Evolutionary conservation across 2,797 vertebrate species (phyloP).

Genomic region (Orestias chungarensis): DNA sequence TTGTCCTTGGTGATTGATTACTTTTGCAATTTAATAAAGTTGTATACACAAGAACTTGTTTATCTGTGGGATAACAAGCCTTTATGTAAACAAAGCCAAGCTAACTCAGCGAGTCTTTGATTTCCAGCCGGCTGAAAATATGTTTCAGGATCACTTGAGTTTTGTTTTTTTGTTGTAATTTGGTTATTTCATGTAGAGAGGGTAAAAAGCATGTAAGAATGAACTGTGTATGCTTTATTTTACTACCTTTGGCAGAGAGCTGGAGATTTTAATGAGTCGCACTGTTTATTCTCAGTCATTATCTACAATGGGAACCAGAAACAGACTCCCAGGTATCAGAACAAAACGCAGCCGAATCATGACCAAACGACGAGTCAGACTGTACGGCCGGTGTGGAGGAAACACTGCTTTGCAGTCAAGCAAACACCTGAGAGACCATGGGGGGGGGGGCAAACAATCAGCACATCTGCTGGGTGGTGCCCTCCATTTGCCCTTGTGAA

Average conservation of each 20-base stretch:
- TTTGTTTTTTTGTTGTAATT: slow-evolving; percentile 22
- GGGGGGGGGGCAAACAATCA: slow-evolving; percentile 16
- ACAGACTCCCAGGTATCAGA: slow-evolving; percentile 40
- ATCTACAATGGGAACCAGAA: slow-evolving; percentile 42
- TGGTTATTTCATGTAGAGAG: slow-evolving; percentile 7
- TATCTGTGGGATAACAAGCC: slow-evolving; percentile 20
- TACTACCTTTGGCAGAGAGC: slow-evolving; percentile 35
- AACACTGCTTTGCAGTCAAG: slow-evolving; percentile 25
- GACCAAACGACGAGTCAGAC: slow-evolving; percentile 36
- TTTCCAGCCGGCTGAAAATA: slow-evolving; percentile 49
- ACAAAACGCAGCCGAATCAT: slow-evolving; percentile 21
- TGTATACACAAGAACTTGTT: not conserved
- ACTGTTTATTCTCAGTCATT: slow-evolving; percentile 42
- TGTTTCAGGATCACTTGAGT: slow-evolving; percentile 36
- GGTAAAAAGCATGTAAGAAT: slow-evolving; percentile 7
- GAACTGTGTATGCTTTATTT: slow-evolving; percentile 23
- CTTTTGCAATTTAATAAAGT: too few species aligned
- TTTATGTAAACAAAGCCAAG: slow-evolving; percentile 19
- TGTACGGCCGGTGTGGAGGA: slow-evolving; percentile 20
- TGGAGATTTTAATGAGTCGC: slow-evolving; percentile 32
- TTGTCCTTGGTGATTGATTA: too few species aligned
- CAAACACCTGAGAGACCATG: slow-evolving; percentile 51
- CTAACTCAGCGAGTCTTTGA: slow-evolving; percentile 28
- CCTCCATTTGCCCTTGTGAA: slow-evolving; percentile 45
- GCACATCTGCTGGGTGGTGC: slow-evolving; percentile 59